Base-by-base conservation (phyloP, 2,113 vertebrate genomes). In the Cololabis saira region DNA sequence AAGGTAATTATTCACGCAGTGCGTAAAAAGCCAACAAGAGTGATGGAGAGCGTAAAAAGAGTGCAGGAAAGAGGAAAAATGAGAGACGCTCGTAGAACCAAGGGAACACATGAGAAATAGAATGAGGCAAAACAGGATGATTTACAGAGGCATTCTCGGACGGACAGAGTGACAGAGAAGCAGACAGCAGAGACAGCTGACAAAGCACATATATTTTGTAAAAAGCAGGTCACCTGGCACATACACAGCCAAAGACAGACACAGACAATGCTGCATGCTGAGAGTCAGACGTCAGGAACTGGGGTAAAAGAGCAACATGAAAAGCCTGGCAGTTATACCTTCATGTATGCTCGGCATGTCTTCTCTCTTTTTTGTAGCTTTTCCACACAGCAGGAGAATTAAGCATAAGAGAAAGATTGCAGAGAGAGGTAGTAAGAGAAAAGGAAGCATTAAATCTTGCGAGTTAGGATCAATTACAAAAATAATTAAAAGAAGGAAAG, bases 321-420 rank as follows among this genome's bases (percentile, higher is more conserved):
- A 85, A 77, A 83, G 55, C 76, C 78, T 75, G 61, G 71, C 69
- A 50, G 78, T 59, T 81, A 94, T 98, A 98, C 97, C 97, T 99
- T 99, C 95, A 98, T 97, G 92, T 98, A 98, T 80, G 96, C 96
- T 94, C 97, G 97, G 95, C 97, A 99, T 90, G 97, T 99, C 96
- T 96, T 97, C 95, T 98, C 97, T 93, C 97, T 93, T 93, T 98
- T 98, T 95, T 98, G 97, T 92, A 98, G 97, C 97, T 99, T 97
- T 95, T 95, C 91, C 84, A 67, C 57, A 81, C 69, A 77, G 86
- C 71, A 65, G 71, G 79, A 76, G 37, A 73, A 81, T 76, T 61
- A 77, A 76, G 73, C 72, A 83, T 42, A 85, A 77, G 64, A 87
- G 66, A 85, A 49, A 81, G 48, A 83, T 93, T 88, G 91, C 61